Base-by-base conservation (phyloP, 2,797 vertebrate species). In the Dendrocincla tyrannina region DNA sequence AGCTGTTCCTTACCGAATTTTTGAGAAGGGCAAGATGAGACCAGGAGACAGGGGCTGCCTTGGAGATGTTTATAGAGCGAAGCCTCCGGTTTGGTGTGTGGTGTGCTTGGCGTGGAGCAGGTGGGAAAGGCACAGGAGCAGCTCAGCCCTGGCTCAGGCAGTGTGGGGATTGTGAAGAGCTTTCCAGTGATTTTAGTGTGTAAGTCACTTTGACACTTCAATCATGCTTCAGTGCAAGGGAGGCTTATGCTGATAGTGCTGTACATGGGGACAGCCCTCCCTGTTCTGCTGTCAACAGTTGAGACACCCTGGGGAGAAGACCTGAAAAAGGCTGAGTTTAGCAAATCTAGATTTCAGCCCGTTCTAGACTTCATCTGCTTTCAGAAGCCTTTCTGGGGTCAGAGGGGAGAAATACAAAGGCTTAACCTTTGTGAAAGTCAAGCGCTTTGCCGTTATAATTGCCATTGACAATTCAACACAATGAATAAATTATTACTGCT, bases 401-500 rank as follows among this genome's bases (percentile, higher is more conserved):
- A 67, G 75, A 58, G 55, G 25, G 37, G 28, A 59, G 70, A 59
- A 79, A 52, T 62, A 50, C 2, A 22, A 84, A 77, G 33, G 8
- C 23, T 91, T 93, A 76, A 88, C 77, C 67, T 90, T 82, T 0
- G 1, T 73, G 47, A 50, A 75, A 53, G 70, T 88, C 55, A 66
- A 75, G 47, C 79, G n/a, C 52, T 95, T 94, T 10, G 25, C 33
- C 2, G 0, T 93, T 88, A 49, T 2, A 75, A 44, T 77, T 74
- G 53, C 42, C 32, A 2, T 5, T 56, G 88, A 35, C 80, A 91
- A 19, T 87, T 89, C 80, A 88, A 78, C 35, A n/a, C 0, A 2
- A 85, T 94, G 74, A 93, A 96, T 96, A 90, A 82, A 86, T 93
- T 80, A 91, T 91, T 91, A 70, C 56, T 80, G 41, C 49, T 87